Conservation (phyloP, 2,888 invertebrate species). For the Zhuqinia jingwanae region DNA sequence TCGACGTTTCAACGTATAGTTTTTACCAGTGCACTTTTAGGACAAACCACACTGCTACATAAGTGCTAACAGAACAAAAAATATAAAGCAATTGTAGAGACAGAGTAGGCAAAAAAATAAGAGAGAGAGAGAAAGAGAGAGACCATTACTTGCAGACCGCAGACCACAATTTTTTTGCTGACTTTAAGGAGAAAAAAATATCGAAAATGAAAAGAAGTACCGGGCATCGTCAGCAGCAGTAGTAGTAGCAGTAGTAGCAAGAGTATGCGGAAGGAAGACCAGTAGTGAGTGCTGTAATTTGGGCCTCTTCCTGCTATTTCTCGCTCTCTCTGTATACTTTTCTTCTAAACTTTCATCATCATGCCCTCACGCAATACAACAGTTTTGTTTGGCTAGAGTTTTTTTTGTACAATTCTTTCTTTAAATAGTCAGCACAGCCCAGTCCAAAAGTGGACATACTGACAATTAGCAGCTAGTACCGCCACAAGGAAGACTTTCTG, state of each 20-base stretch:
- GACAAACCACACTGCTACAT: not conserved
- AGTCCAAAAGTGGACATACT: not conserved
- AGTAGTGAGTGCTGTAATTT: constrained; percentile 42
- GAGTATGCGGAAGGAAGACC: constrained; percentile 54
- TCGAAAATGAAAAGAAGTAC: constrained; percentile 45
- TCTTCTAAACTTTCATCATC: not conserved
- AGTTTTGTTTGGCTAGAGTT: not conserved
- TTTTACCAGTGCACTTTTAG: constrained; percentile 47
- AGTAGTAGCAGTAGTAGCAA: too few species aligned
- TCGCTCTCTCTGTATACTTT: not conserved
- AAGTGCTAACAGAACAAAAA: constrained; percentile 11
- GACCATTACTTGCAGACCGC: constrained; percentile 52
- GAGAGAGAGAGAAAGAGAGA: too few species aligned
- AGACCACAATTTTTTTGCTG: constrained; percentile 32
- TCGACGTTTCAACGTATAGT: constrained; percentile 67
- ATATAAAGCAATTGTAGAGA: not conserved
- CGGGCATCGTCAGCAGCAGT: constrained; percentile 59
- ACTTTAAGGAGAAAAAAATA: constrained; percentile 48
- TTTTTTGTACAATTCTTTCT: not conserved
- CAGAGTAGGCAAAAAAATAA: constrained; percentile 27
- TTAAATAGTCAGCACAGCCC: not conserved
- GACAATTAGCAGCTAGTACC: not conserved
- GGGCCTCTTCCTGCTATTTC: constrained; percentile 10
- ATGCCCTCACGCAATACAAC: constrained; percentile 2
- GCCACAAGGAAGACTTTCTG: not conserved